Evolutionary conservation across 2,888 invertebrate genomes (phyloP), one percentile per base, ranked within the genome.

Genomic region (Ceratothoa steindachneri): DNA sequence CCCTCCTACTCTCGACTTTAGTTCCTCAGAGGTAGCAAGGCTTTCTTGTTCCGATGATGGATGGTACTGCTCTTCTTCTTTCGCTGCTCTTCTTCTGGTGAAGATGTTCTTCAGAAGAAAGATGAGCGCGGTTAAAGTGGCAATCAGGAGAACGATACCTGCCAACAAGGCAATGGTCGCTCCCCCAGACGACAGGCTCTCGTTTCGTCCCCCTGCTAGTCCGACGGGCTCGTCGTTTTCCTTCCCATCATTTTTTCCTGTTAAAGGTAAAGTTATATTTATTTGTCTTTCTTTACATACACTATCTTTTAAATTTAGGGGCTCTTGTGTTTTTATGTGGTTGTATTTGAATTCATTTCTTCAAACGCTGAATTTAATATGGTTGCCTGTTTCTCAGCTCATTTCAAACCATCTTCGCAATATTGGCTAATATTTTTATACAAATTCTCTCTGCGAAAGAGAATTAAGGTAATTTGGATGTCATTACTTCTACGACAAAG

Each of bases 41-140:
- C 60, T 60, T 24, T 60, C 60, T 24, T 60, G 60, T 7, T 60
- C 60, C 24, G 60, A 60, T 24, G 60, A 60, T 1, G 60, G 60
- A 60, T n/a, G 60, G 60, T 22, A 60, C 24, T 60, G 60, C 24
- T 24, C 12, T 3, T 60, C 60, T 24, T 24, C 60, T 15, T 60
- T 24, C 12, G n/a, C 24, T 12, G 60, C 60, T 60, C 60, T 60
- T 15, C 41, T 41, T 22, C 60, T 60, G n/a, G 24, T 12, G 12
- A 60, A 22, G 12, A 60, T 12, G 24, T n/a, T 60, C 27, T 60
- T 60, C 60, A 60, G 27, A 15, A 60, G 60, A 24, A 60, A 60
- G 60, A 60, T 24, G 2, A 60, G 24, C 12, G 24, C 24, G n/a
- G 22, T 24, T 60, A 24, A 22, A 60, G 60, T 60, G 12, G 22